A percentile compares a stretch with the other conserved stretches of the same genome.
phyloP scores from a whole-genome alignment of 2,888 invertebrate genomes.

The Dolichomitus sp. region DNA sequence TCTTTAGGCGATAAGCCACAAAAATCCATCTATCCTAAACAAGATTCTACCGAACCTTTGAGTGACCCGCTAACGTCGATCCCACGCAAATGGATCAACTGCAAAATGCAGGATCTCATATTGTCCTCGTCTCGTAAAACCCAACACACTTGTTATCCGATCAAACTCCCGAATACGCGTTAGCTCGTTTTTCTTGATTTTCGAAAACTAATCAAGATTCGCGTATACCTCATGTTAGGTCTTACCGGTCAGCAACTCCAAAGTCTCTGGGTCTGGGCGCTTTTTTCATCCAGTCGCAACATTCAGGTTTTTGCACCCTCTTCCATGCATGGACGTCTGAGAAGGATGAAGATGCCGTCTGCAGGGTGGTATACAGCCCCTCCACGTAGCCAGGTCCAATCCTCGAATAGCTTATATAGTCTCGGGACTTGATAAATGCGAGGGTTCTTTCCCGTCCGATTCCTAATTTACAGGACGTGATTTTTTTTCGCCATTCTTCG shows the following conservation, averaged over 20 bases:
- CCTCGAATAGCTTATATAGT: conserved; percentile 67
- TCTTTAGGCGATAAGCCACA: background rate
- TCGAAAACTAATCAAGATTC: conserved; percentile 48
- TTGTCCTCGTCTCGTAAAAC: background rate
- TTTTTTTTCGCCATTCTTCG: conserved; percentile 65
- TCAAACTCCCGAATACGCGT: conserved; percentile 28
- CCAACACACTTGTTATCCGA: conserved; percentile 65
- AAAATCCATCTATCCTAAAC: background rate
- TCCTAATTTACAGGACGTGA: conserved; percentile 79
- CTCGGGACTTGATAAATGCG: conserved; percentile 77
- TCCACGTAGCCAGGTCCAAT: conserved; percentile 50
- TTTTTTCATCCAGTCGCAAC: conserved; percentile 11
- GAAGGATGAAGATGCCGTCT: conserved; percentile 60
- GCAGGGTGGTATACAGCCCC: conserved; percentile 70
- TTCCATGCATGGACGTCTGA: background rate
- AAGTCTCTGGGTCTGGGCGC: conserved; percentile 18
- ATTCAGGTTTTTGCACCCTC: conserved; percentile 24
- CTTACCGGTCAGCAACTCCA: conserved; percentile 1
- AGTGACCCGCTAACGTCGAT: conserved; percentile 3
- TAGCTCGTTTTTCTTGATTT: conserved; percentile 69
- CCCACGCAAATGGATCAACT: conserved; percentile 9
- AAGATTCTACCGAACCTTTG: background rate
- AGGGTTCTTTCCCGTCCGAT: conserved; percentile 73
- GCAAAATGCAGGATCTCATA: conserved; percentile 16
- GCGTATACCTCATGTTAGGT: conserved; percentile 2